Evolutionary conservation across 1,140 invertebrate genomes (phyloP).

Genomic region (Microplitis demolitor): DNA sequence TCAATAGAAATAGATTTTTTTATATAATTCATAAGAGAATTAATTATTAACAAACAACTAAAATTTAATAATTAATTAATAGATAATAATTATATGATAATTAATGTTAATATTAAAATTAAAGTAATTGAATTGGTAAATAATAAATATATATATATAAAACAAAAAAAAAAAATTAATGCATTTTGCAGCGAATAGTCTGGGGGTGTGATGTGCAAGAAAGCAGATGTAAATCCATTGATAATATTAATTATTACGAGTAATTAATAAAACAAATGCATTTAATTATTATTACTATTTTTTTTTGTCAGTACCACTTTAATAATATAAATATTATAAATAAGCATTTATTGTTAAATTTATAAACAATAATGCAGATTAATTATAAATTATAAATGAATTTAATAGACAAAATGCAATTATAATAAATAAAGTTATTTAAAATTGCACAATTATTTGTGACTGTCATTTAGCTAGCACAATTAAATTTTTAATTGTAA

Average conservation of each 20-base stretch:
- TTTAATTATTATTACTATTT: slow-evolving; percentile 5
- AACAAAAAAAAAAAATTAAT: no score
- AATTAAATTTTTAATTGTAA: slow-evolving; percentile 22
- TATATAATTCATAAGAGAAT: slow-evolving; percentile 56
- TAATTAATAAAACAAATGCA: slow-evolving; percentile 20
- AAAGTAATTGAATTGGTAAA: slow-evolving; percentile 21
- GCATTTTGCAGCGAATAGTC: slow-evolving; percentile 50
- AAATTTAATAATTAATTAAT: not conserved
- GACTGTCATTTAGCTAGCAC: slow-evolving; percentile 25
- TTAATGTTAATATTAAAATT: slow-evolving; percentile 25
- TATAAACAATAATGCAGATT: slow-evolving; percentile 4
- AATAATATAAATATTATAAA: not conserved
- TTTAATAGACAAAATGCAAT: not conserved
- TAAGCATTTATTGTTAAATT: slow-evolving; percentile 6
- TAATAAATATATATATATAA: slow-evolving; percentile 32
- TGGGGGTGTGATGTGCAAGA: slow-evolving; percentile 60
- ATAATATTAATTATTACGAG: slow-evolving; percentile 23
- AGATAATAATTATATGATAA: slow-evolving; percentile 42
- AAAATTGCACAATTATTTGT: slow-evolving; percentile 10
- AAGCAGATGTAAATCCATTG: slow-evolving; percentile 48
- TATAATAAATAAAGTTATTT: not conserved
- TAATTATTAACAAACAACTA: slow-evolving; percentile 42
- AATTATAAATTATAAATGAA: no score
- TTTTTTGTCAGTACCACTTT: slow-evolving; percentile 4
- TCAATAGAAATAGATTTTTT: slow-evolving; percentile 69